phyloP scores from a whole-genome alignment of 2,797 vertebrate species.

The Lepidocolaptes lacrymiger region DNA sequence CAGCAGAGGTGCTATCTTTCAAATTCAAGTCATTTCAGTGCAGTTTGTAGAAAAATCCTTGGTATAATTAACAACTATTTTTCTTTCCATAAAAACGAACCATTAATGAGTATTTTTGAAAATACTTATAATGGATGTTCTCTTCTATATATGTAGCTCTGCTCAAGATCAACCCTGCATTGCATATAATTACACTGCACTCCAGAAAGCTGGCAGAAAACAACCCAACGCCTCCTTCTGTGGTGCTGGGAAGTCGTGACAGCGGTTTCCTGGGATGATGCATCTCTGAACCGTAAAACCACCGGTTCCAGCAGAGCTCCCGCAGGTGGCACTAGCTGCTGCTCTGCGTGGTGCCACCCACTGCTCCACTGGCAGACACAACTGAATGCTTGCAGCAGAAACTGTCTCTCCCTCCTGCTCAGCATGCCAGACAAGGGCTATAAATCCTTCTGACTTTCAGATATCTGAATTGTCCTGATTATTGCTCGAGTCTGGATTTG shows the following conservation, averaged over 20 bases:
- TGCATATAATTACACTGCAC: accelerated
- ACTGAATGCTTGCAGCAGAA: accelerated
- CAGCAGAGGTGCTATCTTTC: not conserved
- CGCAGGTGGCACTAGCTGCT: conserved; percentile 36
- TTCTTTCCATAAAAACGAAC: not conserved
- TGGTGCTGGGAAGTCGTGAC: accelerated
- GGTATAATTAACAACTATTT: not conserved
- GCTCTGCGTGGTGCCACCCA: not conserved
- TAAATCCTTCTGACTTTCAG: not conserved
- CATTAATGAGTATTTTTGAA: accelerated
- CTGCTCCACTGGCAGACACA: not conserved
- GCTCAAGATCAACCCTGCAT: not conserved
- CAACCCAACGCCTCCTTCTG: accelerated
- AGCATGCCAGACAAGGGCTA: not conserved
- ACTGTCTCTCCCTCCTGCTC: not conserved
- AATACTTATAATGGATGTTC: not conserved
- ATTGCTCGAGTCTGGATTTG: not conserved
- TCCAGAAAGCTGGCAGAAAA: not conserved
- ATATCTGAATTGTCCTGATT: too few species aligned
- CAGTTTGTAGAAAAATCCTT: not conserved
- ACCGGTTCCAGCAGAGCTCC: not conserved
- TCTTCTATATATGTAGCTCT: not conserved
- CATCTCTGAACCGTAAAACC: not conserved
- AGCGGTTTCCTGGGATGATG: not conserved
- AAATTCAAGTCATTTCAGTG: not conserved